These are phyloP conservation scores for Phyllotreta striolata DNA, from an alignment of 2,888 invertebrate species.

Conservation along the genomic window DNA sequence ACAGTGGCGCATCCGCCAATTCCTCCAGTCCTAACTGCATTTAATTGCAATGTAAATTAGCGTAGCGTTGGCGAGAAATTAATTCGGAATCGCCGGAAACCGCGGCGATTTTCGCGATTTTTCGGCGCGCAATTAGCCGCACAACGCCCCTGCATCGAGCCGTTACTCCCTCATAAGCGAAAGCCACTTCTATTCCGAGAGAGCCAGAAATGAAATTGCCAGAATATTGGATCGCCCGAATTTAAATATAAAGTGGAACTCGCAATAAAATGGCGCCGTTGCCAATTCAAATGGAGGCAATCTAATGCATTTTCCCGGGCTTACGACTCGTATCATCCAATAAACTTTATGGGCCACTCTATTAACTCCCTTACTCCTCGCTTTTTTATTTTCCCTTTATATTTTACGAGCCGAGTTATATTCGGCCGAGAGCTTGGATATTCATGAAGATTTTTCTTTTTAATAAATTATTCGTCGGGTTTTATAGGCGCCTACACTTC, in stretches of 20 bases:
- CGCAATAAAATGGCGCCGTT: constrained; percentile 53
- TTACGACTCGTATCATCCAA: constrained; percentile 48
- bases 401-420: constrained; percentile 37
- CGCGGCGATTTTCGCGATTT: no score
- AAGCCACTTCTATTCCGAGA: constrained; percentile 46
- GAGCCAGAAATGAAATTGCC: constrained; percentile 59
- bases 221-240: constrained; percentile 61
- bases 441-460: constrained; percentile 19
- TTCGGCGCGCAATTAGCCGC: background rate
- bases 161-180: constrained; percentile 51
- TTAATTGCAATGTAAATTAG: background rate
- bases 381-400: constrained; percentile 40
- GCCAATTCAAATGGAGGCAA: constrained; percentile 48
- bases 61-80: no score
- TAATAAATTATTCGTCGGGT: background rate
- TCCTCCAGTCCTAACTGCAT: background rate
- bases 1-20: constrained; percentile 1
- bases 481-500: no score
- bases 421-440: constrained; percentile 13
- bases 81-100: no score
- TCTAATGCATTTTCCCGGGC: constrained; percentile 45
- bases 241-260: constrained; percentile 63
- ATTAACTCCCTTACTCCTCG: constrained; percentile 45
- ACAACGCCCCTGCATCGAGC: constrained; percentile 26
- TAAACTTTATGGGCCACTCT: constrained; percentile 49